Base-by-base conservation (phyloP, 1,140 invertebrate species). In the Hydropsyche tenuis region DNA sequence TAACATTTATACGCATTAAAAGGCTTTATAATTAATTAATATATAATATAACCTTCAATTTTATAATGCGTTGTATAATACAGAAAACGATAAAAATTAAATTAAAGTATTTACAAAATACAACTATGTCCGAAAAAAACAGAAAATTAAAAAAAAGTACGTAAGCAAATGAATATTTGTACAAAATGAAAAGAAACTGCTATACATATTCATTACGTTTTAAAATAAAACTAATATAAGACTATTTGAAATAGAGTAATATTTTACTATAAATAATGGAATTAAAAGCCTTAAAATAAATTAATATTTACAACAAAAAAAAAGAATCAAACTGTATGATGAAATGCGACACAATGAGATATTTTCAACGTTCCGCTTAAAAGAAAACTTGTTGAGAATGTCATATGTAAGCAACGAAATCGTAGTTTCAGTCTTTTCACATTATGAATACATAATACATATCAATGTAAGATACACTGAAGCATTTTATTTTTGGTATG, bases 401-500 rank as follows among this genome's bases (percentile, higher is more conserved):
- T 53, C 48, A 53, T 7, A 18, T 20, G 14, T 6, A 16, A 53
- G 48, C 18, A 53, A 53, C 18, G 16, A 53, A 53, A 18, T 18
- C 18, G 14, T 9, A 20, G n/a, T 23, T 60, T 60, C 56, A 60
- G 56, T 60, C 56, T 60, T 60, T 60, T 60, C 56, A 14, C 12
- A 23, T 60, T 60, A 60, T 60, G 16, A 23, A 60, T 60, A 60
- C 56, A 48, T 48, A 60, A 25, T 60, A 60, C 20, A 23, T 14
- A 60, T 60, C 56, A 53, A 60, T 22, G 23, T 60, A 25, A 27
- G 9, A 60, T 23, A 60, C 22, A 60, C 12, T 25, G 48, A 53
- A 53, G n/a, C 1, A 60, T 60, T 60, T 37, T 37, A 3, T 37
- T 60, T 60, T 60, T 60, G 56, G 56, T 60, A 60, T 60, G 18